Base-by-base conservation (phyloP, 2,888 invertebrate species). In the Imbricaverruca yamaguchii region DNA sequence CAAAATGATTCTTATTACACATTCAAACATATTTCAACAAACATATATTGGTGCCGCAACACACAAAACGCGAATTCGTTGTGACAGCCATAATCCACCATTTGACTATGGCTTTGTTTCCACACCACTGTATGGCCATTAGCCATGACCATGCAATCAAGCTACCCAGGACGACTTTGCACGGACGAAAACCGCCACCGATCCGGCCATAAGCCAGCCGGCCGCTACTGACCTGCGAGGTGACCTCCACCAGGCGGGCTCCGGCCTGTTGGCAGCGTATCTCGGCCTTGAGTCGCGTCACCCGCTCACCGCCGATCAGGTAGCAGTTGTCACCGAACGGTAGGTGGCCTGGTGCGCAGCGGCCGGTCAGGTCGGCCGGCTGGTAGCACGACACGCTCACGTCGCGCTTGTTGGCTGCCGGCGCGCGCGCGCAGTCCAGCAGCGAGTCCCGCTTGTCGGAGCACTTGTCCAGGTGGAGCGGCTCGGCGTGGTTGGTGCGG, bases 261-360 rank as follows among this genome's bases (percentile, higher is more conserved):
- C 59, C 79, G 12, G 57, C 59, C 59, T 79, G 79, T 25, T 79
- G 79, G 21, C 79, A 79, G 23, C 79, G 56, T 1, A 79, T 79
- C 56, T 25, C 59, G 15, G 79, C 79, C 59, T 79, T 79, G 23
- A 79, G 59, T 12, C 79, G n/a, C 13, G 79, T 79, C 57, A 79
- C 59, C 18, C 23, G 79, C 59, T 59, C 57, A 10, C 15, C 13
- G 23, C 79, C 79, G n/a, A 79, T 25, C 23, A 79, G 59, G 59
- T 79, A 79, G 25, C 79, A 79, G 79, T 23, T 21, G 57, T 79
- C 79, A 4, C 79, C 79, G 59, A 79, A 79, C 6, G 79, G 79
- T 4, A 79, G 23, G 25, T 79, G 57, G 57, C 79, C 59, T 13
- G 9, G 57, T 0, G 25, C 79, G 15, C 79, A 79, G 57, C 79